phyloP scores from a whole-genome alignment of 2,888 invertebrate species.

The Dyspetes luteomarginatus region DNA sequence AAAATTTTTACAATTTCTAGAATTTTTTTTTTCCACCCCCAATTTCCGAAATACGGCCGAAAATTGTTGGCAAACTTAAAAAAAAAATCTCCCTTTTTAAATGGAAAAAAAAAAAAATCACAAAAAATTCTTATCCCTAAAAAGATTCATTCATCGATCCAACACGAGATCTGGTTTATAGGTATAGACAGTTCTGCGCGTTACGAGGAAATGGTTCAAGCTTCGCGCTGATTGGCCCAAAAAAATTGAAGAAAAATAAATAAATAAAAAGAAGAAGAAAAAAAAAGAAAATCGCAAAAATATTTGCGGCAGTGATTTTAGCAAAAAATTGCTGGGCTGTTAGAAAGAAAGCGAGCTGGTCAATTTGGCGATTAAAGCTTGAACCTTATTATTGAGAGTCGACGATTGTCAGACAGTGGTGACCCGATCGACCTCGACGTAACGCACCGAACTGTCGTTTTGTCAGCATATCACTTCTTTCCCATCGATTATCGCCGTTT shows the following conservation, averaged over 20 bases:
- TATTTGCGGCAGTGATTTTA: slow-evolving; percentile 36
- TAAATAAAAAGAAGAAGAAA: background rate
- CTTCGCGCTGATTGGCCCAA: slow-evolving; percentile 39
- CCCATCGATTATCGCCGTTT: slow-evolving; percentile 93
- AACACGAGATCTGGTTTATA: slow-evolving; percentile 6
- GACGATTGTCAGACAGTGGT: slow-evolving; percentile 92
- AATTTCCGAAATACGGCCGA: too few species aligned
- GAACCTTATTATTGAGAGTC: slow-evolving; percentile 57
- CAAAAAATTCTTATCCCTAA: background rate
- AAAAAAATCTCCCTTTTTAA: too few species aligned
- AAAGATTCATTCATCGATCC: slow-evolving; percentile 15
- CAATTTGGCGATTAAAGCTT: slow-evolving; percentile 28
- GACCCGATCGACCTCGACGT: slow-evolving; percentile 95
- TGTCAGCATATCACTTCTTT: slow-evolving; percentile 98
- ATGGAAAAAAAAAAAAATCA: background rate
- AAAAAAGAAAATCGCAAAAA: too few species aligned
- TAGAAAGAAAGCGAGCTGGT: background rate
- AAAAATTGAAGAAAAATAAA: background rate
- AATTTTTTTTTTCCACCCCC: too few species aligned
- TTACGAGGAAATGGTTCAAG: slow-evolving; percentile 73
- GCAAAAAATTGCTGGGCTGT: slow-evolving; percentile 9
- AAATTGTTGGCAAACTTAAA: too few species aligned
- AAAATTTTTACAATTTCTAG: too few species aligned
- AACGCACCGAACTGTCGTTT: slow-evolving; percentile 97
- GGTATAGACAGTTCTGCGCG: slow-evolving; percentile 77